A percentile compares a stretch with the other conserved stretches of the same genome.
These are phyloP conservation scores for Cichladusa arquata DNA, from an alignment of 2,113 vertebrate genomes.

Conservation along the genomic window DNA sequence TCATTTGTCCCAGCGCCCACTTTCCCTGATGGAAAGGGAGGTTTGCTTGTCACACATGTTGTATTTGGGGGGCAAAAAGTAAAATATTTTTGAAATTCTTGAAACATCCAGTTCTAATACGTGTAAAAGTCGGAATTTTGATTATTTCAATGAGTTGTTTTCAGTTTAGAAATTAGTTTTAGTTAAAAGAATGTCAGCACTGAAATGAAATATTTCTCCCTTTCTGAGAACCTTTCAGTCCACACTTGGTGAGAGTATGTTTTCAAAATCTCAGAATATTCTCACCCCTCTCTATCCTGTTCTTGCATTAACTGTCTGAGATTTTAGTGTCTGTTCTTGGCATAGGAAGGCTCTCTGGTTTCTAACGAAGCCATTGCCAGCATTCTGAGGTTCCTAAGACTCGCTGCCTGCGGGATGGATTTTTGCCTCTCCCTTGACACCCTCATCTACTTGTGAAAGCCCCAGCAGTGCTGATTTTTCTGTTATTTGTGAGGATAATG, in stretches of 20 bases:
- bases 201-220: slow-evolving; percentile 56
- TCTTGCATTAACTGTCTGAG: slow-evolving; percentile 56
- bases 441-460: slow-evolving; percentile 59
- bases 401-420: slow-evolving; percentile 45
- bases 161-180: slow-evolving; percentile 39
- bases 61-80: not conserved
- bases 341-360: slow-evolving; percentile 44
- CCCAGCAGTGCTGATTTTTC: slow-evolving; percentile 52
- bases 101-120: not conserved
- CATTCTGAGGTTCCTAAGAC: slow-evolving; percentile 53
- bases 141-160: slow-evolving; percentile 31
- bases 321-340: slow-evolving; percentile 64
- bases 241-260: slow-evolving; percentile 34
- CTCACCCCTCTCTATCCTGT: slow-evolving; percentile 39
- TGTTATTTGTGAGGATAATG: slow-evolving; percentile 54
- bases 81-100: not conserved
- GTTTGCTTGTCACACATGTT: not conserved
- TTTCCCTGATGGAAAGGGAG: not conserved
- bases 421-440: slow-evolving; percentile 59
- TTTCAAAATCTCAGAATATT: slow-evolving; percentile 59
- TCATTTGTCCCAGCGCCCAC: not conserved
- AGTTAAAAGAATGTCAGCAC: slow-evolving; percentile 53
- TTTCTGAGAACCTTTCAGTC: slow-evolving; percentile 48
- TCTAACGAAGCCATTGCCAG: slow-evolving; percentile 53
- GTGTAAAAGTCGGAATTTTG: not conserved